Percentiles rank a stretch among this genome's conserved stretches.
Evolutionary conservation across 2,888 invertebrate genomes (phyloP).

Genomic region (Caenorhabditis uteleia): DNA sequence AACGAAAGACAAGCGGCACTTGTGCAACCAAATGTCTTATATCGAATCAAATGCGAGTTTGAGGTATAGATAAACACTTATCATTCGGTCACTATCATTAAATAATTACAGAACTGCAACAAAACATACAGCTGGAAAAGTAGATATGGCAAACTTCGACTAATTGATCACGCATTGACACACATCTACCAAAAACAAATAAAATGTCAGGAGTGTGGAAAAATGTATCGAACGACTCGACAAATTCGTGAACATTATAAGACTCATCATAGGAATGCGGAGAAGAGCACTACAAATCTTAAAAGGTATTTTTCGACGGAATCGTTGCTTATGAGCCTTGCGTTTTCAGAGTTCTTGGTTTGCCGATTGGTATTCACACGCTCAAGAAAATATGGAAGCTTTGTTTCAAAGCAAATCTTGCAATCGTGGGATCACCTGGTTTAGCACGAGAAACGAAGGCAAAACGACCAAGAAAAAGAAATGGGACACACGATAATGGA

Average conservation of each 20-base stretch:
- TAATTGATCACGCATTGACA: constrained; percentile 21
- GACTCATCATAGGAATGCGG: not conserved
- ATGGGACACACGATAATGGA: too few species aligned
- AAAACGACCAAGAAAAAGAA: too few species aligned
- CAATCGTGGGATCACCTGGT: too few species aligned
- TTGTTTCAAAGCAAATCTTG: constrained; percentile 11
- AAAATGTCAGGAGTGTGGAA: constrained; percentile 7
- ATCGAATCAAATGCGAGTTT: constrained; percentile 8
- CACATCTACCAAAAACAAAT: constrained; percentile 4
- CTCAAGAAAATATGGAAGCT: constrained; percentile 9
- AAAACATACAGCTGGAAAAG: constrained; percentile 9
- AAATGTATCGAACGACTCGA: constrained; percentile 4
- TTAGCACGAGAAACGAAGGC: too few species aligned
- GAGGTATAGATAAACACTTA: too few species aligned
- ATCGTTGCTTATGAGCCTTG: too few species aligned
- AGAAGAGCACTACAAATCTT: too few species aligned
- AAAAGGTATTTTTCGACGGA: too few species aligned
- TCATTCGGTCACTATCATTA: too few species aligned
- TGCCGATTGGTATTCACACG: not conserved
- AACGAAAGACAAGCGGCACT: too few species aligned
- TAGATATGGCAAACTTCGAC: constrained; percentile 16
- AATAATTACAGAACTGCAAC: constrained; percentile 6
- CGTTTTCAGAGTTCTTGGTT: not conserved
- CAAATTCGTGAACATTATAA: constrained; percentile 13
- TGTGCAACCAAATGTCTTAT: too few species aligned